Conservation (phyloP, 2,113 vertebrate species). For the Dipodomys merriami region DNA sequence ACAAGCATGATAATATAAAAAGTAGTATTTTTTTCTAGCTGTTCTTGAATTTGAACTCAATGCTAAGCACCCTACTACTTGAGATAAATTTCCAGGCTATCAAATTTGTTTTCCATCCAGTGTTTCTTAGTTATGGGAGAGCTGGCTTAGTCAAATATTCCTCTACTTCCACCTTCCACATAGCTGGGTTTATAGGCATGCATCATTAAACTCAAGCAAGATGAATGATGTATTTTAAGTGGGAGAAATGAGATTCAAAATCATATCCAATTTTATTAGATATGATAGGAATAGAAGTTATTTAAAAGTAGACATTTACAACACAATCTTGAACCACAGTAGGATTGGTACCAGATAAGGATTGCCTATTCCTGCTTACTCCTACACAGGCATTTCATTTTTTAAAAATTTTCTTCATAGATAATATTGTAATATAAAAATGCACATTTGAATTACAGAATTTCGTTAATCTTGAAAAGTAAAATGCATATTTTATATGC, state of each 20-base stretch:
- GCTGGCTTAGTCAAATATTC: too few relatives aligned
- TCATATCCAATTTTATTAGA: conserved; percentile 47
- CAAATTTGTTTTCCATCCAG: too few relatives aligned
- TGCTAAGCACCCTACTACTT: too few relatives aligned
- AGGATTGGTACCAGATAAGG: not conserved
- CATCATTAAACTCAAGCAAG: too few relatives aligned
- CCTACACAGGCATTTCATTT: conserved; percentile 17
- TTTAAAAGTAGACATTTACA: conserved; percentile 11
- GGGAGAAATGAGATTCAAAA: too few relatives aligned
- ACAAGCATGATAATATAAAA: too few relatives aligned
- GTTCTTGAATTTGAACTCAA: too few relatives aligned
- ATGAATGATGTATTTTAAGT: not conserved
- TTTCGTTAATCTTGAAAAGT: conserved; percentile 73
- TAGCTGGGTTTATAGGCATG: too few relatives aligned
- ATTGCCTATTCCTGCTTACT: conserved; percentile 52
- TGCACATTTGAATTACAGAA: conserved; percentile 70
- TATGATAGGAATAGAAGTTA: not conserved
- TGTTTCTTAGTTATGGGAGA: too few relatives aligned
- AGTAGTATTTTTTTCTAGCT: too few relatives aligned
- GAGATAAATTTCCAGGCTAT: too few relatives aligned
- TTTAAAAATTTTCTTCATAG: not conserved
- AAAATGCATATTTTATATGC: conserved; percentile 5
- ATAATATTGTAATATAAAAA: conserved; percentile 66
- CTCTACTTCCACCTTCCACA: too few relatives aligned
- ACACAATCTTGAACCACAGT: not conserved